Evolutionary conservation across 2,888 invertebrate species (phyloP), one percentile per base, ranked within the genome.

Genomic region (Oscheius myriophilus): DNA sequence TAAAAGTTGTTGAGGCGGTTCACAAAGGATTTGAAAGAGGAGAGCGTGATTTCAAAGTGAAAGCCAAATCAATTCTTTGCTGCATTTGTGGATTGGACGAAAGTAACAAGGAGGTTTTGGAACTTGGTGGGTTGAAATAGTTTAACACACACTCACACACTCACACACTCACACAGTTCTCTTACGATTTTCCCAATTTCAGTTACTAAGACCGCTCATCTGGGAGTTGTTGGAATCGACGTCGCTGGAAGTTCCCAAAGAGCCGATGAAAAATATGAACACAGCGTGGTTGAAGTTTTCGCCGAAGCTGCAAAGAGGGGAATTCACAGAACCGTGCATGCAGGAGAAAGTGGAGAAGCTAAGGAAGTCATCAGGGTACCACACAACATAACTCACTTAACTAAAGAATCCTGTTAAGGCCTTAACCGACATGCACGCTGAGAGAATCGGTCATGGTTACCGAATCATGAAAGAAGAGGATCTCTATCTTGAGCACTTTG

Each of bases 391-490:
- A n/a, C n/a, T n/a, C n/a, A n/a, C n/a, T n/a, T n/a, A n/a, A n/a
- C n/a, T n/a, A n/a, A n/a, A n/a, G n/a, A n/a, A n/a, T n/a, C n/a
- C 12, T 52, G 69, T 79, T 78, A 80, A 89, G 88, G 90, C 90
- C 1, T 71, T 90, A 23, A 88, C 89, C 45, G 82, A 86, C 16
- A 86, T 90, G 87, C 78, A 87, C 33, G 89, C 89, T 0, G 89
- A 90, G 75, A 82, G 90, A 42, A 89, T 90, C 43, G 90, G 90
- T 1, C 90, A 90, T 80, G 90, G 90, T 2, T 90, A 90, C 81
- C 87, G 76, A 46, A 86, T 88, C 3, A 73, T 89, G n/a, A 87
- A 89, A 42, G 88, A 89, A 70, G 83, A 87, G 49, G 71, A 70
- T 12, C 72, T 77, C 42, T 84, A 84, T 64, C 23, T 67, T 39